Evolutionary conservation across 1,140 invertebrate species (phyloP).

Genomic region (Solenopsis invicta): DNA sequence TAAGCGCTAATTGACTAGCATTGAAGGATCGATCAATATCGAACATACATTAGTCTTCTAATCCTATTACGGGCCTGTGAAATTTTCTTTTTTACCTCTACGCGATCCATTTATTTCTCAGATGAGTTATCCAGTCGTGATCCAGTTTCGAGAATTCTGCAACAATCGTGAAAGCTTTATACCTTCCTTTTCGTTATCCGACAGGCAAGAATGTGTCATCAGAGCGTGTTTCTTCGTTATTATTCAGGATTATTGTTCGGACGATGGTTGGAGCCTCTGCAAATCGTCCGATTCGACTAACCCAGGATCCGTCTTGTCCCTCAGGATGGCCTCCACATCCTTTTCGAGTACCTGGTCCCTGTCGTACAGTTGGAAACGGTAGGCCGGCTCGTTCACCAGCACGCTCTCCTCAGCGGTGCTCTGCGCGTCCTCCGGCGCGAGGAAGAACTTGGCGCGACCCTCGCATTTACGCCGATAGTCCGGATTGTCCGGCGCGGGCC

Average conservation of each 20-base stretch:
- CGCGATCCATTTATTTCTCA: not conserved
- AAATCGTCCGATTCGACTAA: not conserved
- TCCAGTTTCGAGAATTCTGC: not conserved
- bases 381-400: slow-evolving; percentile 82
- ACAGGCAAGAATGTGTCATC: not conserved
- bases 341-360: slow-evolving; percentile 78
- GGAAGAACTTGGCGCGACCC: slow-evolving; percentile 78
- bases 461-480: slow-evolving; percentile 83
- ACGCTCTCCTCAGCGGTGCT: slow-evolving; percentile 83
- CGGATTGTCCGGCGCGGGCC: slow-evolving; percentile 78
- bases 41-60: slow-evolving; percentile 4
- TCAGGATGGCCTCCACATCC: slow-evolving; percentile 77
- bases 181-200: not conserved
- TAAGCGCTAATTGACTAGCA: slow-evolving; percentile 74
- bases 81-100: not conserved
- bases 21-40: slow-evolving; percentile 44
- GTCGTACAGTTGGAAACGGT: slow-evolving; percentile 63
- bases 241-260: not conserved
- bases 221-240: not conserved
- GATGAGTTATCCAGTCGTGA: not conserved
- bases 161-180: not conserved
- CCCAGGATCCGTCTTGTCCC: not conserved
- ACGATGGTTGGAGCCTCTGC: not conserved
- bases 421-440: slow-evolving; percentile 84
- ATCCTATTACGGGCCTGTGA: slow-evolving; percentile 14